Conservation (phyloP, 2,888 invertebrate species). For the Leptinotarsa juncta region DNA sequence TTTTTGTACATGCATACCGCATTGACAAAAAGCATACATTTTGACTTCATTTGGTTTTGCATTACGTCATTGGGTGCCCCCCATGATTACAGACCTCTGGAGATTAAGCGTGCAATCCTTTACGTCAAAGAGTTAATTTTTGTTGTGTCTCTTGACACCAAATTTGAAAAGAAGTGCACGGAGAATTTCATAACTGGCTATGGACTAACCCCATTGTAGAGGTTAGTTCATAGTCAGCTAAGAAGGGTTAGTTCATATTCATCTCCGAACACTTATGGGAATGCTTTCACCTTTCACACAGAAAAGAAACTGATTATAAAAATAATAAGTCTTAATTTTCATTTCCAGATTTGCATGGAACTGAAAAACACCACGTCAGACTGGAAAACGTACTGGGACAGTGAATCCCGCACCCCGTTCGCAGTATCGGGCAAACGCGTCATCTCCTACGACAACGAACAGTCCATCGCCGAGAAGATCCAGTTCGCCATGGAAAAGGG, state of each 20-base stretch:
- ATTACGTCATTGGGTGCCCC: conserved; percentile 47
- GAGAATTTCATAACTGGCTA: conserved; percentile 88
- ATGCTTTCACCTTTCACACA: conserved; percentile 83
- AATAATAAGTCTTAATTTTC: neutral
- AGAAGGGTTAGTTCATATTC: too few species aligned
- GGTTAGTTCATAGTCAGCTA: conserved; percentile 96
- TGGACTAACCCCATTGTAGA: conserved; percentile 99
- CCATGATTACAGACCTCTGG: conserved; percentile 59
- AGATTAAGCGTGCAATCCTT: conserved; percentile 70
- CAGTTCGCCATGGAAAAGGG: conserved; percentile 72
- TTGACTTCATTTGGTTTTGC: too few species aligned
- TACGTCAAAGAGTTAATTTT: conserved; percentile 98
- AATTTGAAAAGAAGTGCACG: conserved; percentile 96
- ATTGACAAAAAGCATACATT: too few species aligned
- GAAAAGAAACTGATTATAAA: too few species aligned
- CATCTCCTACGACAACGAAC: conserved; percentile 81
- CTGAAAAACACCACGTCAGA: conserved; percentile 70
- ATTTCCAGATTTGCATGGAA: conserved; percentile 73
- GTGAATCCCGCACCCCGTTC: conserved; percentile 73
- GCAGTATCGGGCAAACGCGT: conserved; percentile 74
- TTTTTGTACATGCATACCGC: too few species aligned
- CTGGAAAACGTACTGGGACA: conserved; percentile 81
- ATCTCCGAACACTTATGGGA: conserved; percentile 94
- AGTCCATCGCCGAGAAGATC: conserved; percentile 82
- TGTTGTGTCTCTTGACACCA: conserved; percentile 99